Conservation (phyloP, 2,113 vertebrate species). For the Fukomys damarensis region DNA sequence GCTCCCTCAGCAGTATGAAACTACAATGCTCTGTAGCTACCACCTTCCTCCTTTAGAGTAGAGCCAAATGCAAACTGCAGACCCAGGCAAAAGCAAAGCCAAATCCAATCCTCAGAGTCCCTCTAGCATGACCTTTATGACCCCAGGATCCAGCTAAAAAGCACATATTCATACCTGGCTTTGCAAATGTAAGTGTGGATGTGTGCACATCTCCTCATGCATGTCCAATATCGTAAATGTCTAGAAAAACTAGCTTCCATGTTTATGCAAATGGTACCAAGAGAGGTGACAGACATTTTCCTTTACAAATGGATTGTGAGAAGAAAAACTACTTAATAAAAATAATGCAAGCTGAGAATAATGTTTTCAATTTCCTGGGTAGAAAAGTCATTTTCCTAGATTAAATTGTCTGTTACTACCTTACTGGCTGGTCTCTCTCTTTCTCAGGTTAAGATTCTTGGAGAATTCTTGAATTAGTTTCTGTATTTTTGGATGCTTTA, state of each 20-base stretch:
- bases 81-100: background rate
- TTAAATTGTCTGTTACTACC: background rate
- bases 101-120: background rate
- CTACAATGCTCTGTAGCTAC: background rate
- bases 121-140: accelerated
- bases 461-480: constrained; percentile 13
- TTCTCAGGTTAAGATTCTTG: constrained; percentile 18
- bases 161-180: no score
- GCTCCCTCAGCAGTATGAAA: background rate
- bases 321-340: constrained; percentile 58
- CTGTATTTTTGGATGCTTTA: constrained; percentile 30
- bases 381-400: constrained; percentile 29
- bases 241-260: background rate
- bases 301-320: background rate
- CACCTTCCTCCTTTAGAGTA: background rate
- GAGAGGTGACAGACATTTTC: background rate
- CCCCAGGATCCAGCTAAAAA: background rate
- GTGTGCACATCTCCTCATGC: background rate
- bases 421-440: background rate
- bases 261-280: constrained; percentile 8
- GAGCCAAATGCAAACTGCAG: background rate
- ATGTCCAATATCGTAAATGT: background rate
- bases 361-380: constrained; percentile 44
- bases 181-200: background rate
- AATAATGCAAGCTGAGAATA: constrained; percentile 53